Evolutionary conservation across 2,113 vertebrate genomes (phyloP).

Genomic region (Plecotus auritus): DNA sequence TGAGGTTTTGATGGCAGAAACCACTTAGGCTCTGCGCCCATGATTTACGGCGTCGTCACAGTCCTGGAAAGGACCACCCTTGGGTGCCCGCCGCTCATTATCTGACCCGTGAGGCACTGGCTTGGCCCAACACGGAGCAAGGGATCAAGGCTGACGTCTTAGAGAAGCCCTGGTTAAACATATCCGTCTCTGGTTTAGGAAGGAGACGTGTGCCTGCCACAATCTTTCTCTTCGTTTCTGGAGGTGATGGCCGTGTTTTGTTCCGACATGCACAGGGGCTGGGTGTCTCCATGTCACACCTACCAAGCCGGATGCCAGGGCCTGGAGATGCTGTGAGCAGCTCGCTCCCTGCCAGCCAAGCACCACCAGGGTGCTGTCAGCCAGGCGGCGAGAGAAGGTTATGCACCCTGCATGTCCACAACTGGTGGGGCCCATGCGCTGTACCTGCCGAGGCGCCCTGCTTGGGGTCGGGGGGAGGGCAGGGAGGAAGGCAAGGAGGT

Average conservation of each 20-base stretch:
- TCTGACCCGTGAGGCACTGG: conserved; percentile 49
- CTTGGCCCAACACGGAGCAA: conserved; percentile 33
- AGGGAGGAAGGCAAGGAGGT: background rate
- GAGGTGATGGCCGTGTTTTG: background rate
- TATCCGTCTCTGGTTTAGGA: background rate
- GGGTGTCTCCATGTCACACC: background rate
- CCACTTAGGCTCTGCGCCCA: conserved; percentile 60
- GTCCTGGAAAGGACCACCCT: conserved; percentile 63
- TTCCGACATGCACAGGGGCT: background rate
- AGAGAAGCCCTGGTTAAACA: conserved; percentile 25
- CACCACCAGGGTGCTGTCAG: background rate
- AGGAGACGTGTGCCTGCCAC: background rate
- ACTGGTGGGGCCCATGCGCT: accelerated
- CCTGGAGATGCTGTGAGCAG: background rate
- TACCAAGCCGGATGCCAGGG: background rate
- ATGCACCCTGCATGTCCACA: background rate
- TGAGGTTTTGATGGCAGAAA: conserved; percentile 72
- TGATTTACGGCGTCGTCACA: conserved; percentile 69
- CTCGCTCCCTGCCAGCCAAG: background rate
- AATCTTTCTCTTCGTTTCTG: background rate
- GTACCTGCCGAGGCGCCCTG: background rate
- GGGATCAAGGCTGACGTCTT: conserved; percentile 21
- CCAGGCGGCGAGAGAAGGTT: background rate
- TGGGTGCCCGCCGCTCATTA: conserved; percentile 63
- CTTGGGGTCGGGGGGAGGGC: background rate